Conservation (phyloP, 2,113 vertebrate genomes). For the Oriolus oriolus region DNA sequence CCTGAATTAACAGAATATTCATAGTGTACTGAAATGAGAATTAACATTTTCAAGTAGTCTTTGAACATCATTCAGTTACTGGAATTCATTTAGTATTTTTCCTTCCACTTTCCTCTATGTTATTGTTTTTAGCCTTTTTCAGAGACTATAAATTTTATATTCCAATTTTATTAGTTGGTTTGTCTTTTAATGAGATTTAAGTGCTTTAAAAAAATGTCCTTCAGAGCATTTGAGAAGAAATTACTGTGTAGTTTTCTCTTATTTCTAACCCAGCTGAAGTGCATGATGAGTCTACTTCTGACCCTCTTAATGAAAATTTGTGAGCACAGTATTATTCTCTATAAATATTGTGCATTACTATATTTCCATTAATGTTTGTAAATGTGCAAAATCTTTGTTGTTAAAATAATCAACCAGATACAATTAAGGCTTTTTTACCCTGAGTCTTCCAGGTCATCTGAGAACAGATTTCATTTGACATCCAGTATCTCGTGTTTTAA, state of each 20-base stretch:
- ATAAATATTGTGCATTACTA: not conserved
- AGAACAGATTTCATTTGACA: not conserved
- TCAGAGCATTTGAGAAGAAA: not conserved
- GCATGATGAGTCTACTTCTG: not conserved
- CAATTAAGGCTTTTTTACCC: not conserved
- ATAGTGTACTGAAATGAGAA: not conserved
- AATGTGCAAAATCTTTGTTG: not conserved
- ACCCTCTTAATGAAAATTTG: not conserved
- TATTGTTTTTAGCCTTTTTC: not conserved
- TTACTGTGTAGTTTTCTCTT: not conserved
- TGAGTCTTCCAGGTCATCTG: not conserved
- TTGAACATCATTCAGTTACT: not conserved
- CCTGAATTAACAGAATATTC: not conserved
- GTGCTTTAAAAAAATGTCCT: not conserved
- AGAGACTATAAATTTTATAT: not conserved
- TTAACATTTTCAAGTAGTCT: not conserved
- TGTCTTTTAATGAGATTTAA: not conserved
- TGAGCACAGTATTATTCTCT: not conserved
- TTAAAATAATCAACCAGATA: not conserved
- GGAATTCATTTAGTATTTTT: not conserved
- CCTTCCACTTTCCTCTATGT: not conserved
- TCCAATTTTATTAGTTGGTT: not conserved
- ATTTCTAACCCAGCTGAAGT: conserved; percentile 3
- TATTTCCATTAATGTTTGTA: not conserved
- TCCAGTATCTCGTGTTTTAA: not conserved